Evolutionary conservation across 2,113 vertebrate genomes (phyloP).

Genomic region (Marmota monax): DNA sequence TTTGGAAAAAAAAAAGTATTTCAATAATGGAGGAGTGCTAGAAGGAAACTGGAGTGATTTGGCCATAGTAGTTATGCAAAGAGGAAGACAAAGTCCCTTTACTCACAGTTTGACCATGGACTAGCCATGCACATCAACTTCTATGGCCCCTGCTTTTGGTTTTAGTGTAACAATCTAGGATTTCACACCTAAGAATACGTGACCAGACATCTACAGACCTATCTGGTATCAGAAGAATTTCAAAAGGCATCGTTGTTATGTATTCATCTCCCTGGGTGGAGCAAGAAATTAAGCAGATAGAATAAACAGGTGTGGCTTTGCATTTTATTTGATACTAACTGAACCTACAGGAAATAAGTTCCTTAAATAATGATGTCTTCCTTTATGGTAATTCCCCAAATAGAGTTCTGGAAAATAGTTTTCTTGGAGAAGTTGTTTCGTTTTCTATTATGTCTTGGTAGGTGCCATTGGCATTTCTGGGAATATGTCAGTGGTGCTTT

Average conservation of each 20-base stretch:
- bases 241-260: not conserved
- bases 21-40: not conserved
- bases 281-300: not conserved
- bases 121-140: not conserved
- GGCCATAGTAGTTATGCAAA: not conserved
- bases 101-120: not conserved
- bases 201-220: not conserved
- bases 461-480: not conserved
- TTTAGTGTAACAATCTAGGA: not conserved
- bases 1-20: not conserved
- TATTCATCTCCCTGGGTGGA: not conserved
- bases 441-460: conserved; percentile 8
- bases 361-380: not conserved
- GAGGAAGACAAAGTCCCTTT: not conserved
- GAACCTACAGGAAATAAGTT: conserved; percentile 18
- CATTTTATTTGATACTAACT: not conserved
- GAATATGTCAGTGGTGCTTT: not conserved
- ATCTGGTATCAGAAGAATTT: not conserved
- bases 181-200: not conserved
- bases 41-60: not conserved
- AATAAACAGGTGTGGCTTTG: conserved; percentile 52
- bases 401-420: not conserved
- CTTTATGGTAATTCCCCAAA: conserved; percentile 16
- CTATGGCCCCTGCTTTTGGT: not conserved
- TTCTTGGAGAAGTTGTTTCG: conserved; percentile 36